Percentiles rank a stretch among this genome's conserved stretches.
Conservation (phyloP, 2,113 vertebrate genomes). For the Prietella phreatophila region DNA sequence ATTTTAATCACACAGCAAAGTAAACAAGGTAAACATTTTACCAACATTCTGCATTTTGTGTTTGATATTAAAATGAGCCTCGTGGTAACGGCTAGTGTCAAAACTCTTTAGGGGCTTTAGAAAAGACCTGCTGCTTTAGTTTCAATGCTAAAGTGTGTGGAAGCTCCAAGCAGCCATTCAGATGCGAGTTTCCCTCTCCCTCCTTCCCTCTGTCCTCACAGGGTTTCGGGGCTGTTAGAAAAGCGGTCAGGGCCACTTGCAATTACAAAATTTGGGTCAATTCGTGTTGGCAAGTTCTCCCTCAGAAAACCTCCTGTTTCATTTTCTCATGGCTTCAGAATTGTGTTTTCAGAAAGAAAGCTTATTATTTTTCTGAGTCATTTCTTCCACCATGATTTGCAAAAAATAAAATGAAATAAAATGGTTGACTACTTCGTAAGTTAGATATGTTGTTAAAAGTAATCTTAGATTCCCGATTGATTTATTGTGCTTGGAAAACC, state of each 20-base stretch:
- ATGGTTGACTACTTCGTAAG: neutral
- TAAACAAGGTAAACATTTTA: neutral
- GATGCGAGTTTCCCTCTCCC: conserved; percentile 21
- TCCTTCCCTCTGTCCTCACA: conserved; percentile 12
- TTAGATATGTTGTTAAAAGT: neutral
- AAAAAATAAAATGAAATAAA: neutral
- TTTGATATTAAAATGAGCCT: neutral
- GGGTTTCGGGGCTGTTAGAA: conserved; percentile 41
- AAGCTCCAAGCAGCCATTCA: conserved; percentile 41
- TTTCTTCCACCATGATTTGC: neutral
- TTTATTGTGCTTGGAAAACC: conserved; percentile 16
- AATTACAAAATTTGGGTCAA: conserved; percentile 39
- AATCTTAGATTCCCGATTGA: conserved; percentile 5
- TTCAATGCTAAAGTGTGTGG: conserved; percentile 45
- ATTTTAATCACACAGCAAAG: neutral
- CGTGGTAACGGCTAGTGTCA: conserved; percentile 7
- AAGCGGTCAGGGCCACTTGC: conserved; percentile 26
- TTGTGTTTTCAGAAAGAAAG: neutral
- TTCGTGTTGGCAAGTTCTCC: conserved; percentile 35
- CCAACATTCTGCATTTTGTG: neutral
- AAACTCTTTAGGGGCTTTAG: conserved; percentile 47
- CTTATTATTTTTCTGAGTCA: conserved; percentile 11
- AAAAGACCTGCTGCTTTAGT: conserved; percentile 39
- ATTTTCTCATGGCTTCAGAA: conserved; percentile 1
- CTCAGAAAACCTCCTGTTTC: conserved; percentile 14